phyloP scores from a whole-genome alignment of 2,888 invertebrate genomes.

The Pardosa pseudoannulata region DNA sequence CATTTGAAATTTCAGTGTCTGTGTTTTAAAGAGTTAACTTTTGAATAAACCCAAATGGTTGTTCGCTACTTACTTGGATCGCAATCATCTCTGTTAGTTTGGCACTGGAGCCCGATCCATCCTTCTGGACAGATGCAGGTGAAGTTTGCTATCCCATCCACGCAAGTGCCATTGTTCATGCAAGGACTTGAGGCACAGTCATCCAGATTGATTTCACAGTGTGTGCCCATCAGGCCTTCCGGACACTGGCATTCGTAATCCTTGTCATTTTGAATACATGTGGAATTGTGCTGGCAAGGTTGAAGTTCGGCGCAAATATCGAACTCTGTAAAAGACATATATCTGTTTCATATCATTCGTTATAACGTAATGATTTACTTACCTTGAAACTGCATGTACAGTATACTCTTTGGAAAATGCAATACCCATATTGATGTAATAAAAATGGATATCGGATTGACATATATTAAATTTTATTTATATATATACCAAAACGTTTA shows the following conservation, averaged over 20 bases:
- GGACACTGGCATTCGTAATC: conserved; percentile 96
- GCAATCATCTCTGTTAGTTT: conserved; percentile 64
- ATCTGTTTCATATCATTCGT: too few relatives aligned
- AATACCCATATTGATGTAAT: too few relatives aligned
- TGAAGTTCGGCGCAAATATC: conserved; percentile 75
- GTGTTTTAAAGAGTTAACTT: too few relatives aligned
- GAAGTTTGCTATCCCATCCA: conserved; percentile 9
- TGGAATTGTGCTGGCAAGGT: conserved; percentile 91
- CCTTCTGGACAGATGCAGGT: conserved; percentile 45
- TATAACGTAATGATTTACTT: too few relatives aligned
- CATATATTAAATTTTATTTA: too few relatives aligned
- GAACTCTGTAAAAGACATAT: conserved; percentile 40
- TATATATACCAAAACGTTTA: too few relatives aligned
- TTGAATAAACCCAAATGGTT: too few relatives aligned
- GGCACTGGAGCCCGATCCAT: conserved; percentile 40
- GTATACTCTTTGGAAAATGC: too few relatives aligned
- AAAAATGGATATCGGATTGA: too few relatives aligned
- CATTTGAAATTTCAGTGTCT: too few relatives aligned
- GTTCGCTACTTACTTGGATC: conserved; percentile 38
- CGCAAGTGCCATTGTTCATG: conserved; percentile 58
- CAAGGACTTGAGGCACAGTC: conserved; percentile 45
- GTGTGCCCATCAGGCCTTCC: conserved; percentile 32
- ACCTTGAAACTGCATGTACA: too few relatives aligned
- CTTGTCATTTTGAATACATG: conserved; percentile 90
- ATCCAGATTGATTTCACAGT: conserved; percentile 50